Evolutionary conservation across 2,888 invertebrate species (phyloP).

Genomic region (Mechanitis mazaeus): DNA sequence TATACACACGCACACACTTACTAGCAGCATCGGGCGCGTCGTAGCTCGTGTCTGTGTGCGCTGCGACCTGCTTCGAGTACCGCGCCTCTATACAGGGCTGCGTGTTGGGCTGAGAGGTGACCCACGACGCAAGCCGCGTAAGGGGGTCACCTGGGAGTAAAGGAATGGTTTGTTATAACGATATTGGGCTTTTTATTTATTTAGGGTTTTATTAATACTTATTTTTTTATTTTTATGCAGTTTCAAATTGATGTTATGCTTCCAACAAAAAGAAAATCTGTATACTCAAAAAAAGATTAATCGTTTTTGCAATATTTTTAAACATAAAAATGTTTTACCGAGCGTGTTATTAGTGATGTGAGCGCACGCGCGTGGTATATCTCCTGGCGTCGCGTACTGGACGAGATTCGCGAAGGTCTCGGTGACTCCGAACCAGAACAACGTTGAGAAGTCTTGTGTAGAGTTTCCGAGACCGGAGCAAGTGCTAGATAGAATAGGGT

Average conservation of each 20-base stretch:
- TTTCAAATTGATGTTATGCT: too few relatives aligned
- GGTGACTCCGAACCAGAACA: conserved; percentile 63
- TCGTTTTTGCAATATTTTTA: too few relatives aligned
- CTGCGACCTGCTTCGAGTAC: conserved; percentile 45
- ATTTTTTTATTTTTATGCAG: background rate
- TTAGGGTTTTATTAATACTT: background rate
- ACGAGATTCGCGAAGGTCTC: conserved; percentile 59
- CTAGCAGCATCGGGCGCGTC: conserved; percentile 44
- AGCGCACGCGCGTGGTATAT: conserved; percentile 47
- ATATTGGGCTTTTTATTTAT: background rate
- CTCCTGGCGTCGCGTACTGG: conserved; percentile 51
- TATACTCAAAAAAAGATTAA: too few relatives aligned
- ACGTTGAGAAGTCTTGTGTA: conserved; percentile 55
- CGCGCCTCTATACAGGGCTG: conserved; percentile 55
- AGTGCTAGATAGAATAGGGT: conserved; percentile 43
- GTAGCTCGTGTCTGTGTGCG: conserved; percentile 51
- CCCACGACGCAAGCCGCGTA: conserved; percentile 52
- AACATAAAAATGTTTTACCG: conserved; percentile 30
- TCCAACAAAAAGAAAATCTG: too few relatives aligned
- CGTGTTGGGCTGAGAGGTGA: conserved; percentile 41
- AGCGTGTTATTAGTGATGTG: conserved; percentile 39
- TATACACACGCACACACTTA: conserved; percentile 35
- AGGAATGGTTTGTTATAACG: background rate
- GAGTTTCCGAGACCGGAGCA: conserved; percentile 46
- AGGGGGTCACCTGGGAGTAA: conserved; percentile 40